Percentiles rank a stretch among this genome's conserved stretches.
Evolutionary conservation across 2,797 vertebrate genomes (phyloP).

Genomic region (Enteromius thamalakanensis): DNA sequence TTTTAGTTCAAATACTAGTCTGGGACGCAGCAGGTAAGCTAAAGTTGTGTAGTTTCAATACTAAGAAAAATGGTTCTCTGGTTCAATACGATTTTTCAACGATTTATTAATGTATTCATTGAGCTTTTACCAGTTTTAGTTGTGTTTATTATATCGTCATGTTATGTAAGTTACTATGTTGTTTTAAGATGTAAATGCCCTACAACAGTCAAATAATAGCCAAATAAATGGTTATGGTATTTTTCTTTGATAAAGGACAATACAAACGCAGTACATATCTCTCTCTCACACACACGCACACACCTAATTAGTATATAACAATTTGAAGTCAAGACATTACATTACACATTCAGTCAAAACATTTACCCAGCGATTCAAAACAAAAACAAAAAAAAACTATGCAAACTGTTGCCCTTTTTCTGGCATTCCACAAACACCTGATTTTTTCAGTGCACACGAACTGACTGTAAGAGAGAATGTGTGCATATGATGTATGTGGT

Average conservation of each 20-base stretch:
- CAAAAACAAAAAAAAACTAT: neutral
- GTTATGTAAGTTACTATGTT: neutral
- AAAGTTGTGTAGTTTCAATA: neutral
- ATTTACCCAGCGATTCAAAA: slow-evolving; percentile 12
- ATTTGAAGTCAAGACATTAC: neutral
- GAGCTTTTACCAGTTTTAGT: neutral
- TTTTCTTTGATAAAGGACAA: neutral
- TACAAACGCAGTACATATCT: neutral
- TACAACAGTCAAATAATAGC: neutral
- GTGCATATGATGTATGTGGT: slow-evolving; percentile 34
- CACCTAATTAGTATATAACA: neutral
- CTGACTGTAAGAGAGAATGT: neutral
- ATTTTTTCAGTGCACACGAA: neutral
- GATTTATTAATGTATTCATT: neutral
- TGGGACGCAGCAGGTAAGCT: neutral
- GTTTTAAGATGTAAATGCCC: neutral
- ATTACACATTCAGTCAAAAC: neutral
- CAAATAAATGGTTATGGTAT: neutral
- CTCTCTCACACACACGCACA: neutral
- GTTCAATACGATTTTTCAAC: neutral
- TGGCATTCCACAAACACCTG: neutral
- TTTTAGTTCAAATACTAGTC: neutral
- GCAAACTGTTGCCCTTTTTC: neutral
- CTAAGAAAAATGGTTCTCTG: neutral
- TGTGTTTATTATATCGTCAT: neutral